Evolutionary conservation across 2,113 vertebrate genomes (phyloP).

Genomic region (Phocoena sinus): DNA sequence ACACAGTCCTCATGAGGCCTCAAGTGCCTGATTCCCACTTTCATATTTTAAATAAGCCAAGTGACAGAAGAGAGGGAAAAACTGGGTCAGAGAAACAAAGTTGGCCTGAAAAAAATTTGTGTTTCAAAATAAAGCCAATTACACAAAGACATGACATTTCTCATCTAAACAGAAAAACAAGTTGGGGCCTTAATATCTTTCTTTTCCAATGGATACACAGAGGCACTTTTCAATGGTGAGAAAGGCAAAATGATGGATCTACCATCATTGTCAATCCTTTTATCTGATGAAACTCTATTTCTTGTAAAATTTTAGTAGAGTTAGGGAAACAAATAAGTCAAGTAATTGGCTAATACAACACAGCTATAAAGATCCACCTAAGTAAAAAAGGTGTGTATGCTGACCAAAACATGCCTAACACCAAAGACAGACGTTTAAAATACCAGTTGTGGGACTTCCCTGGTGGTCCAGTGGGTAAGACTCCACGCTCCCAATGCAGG

Average conservation of each 20-base stretch:
- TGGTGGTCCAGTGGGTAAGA: no score
- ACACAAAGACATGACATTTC: conserved; percentile 49
- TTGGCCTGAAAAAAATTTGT: conserved; percentile 45
- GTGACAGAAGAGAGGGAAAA: conserved; percentile 61
- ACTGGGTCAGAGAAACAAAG: conserved; percentile 69
- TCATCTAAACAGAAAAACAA: conserved; percentile 63
- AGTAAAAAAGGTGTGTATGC: neutral
- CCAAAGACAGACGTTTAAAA: neutral
- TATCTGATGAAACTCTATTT: neutral
- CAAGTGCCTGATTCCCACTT: conserved; percentile 60
- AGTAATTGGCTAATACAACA: conserved; percentile 27
- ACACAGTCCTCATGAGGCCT: conserved; percentile 61
- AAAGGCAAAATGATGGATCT: conserved; percentile 23
- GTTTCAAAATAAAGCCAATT: conserved; percentile 61
- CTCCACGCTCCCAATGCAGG: no score
- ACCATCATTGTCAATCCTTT: neutral
- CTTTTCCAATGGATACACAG: conserved; percentile 1
- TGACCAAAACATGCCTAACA: neutral
- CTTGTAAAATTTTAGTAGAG: neutral
- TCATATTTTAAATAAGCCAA: conserved; percentile 68
- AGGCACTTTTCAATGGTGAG: neutral
- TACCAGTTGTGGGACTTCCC: neutral
- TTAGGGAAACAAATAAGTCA: conserved; percentile 22
- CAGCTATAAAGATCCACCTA: neutral
- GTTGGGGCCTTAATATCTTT: neutral